Percentiles rank a stretch among this genome's conserved stretches.
Conservation (phyloP, 92 coral and sea anemone species). For the Desmophyllum pertusum region DNA sequence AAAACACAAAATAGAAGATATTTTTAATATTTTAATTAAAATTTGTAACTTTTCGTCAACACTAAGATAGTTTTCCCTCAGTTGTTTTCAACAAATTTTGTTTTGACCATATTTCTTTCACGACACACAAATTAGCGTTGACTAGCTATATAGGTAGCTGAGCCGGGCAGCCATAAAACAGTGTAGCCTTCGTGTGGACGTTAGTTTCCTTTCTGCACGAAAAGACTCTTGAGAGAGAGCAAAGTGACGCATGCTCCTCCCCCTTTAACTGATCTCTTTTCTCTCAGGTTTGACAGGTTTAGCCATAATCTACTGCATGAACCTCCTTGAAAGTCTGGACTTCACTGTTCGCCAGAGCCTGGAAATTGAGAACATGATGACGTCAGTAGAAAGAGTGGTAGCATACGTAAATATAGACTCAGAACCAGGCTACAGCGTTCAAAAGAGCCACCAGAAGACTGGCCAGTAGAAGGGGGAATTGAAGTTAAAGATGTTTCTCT, state of each 20-base stretch:
- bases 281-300: conserved; percentile 9
- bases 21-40: too few relatives aligned
- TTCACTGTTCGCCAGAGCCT: background rate
- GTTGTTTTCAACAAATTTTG: too few relatives aligned
- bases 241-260: too few relatives aligned
- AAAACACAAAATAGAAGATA: too few relatives aligned
- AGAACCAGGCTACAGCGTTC: conserved; percentile 26
- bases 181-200: too few relatives aligned
- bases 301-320: conserved; percentile 22
- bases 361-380: conserved; percentile 20
- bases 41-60: too few relatives aligned
- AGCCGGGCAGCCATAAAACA: too few relatives aligned
- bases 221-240: background rate
- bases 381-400: conserved; percentile 32
- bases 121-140: too few relatives aligned
- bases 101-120: too few relatives aligned
- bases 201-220: too few relatives aligned
- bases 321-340: conserved; percentile 4
- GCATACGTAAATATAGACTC: conserved; percentile 21
- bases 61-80: too few relatives aligned
- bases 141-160: too few relatives aligned
- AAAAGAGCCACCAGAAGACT: conserved; percentile 6
- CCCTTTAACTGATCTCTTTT: background rate
- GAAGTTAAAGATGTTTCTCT: background rate
- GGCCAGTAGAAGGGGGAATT: conserved; percentile 18